phyloP scores from a whole-genome alignment of 1,140 invertebrate species.

The Philotrypesis tridentata region DNA sequence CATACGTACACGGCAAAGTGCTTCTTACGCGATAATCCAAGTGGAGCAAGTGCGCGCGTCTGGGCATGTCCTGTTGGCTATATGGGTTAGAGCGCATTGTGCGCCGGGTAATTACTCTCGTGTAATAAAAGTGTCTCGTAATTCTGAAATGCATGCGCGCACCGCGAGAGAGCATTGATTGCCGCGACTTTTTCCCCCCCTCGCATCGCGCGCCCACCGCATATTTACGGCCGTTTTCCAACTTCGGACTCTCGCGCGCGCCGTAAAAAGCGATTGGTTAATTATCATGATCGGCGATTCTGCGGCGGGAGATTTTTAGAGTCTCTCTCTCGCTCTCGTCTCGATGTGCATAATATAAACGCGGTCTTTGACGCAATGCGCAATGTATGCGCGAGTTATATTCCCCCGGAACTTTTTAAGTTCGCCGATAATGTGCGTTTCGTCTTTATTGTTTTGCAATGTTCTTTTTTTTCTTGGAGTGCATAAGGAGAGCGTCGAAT shows the following conservation, averaged over 20 bases:
- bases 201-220: background rate
- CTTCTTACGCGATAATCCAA: background rate
- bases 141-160: background rate
- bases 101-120: background rate
- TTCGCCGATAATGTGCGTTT: too few relatives aligned
- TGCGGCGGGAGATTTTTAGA: too few relatives aligned
- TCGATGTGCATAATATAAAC: too few relatives aligned
- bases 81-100: background rate
- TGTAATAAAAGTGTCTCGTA: slow-evolving; percentile 1
- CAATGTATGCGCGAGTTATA: too few relatives aligned
- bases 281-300: background rate
- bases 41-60: slow-evolving; percentile 14
- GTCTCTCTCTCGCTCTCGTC: too few relatives aligned
- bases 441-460: too few relatives aligned
- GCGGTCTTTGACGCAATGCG: too few relatives aligned
- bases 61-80: background rate
- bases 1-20: background rate
- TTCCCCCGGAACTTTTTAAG: too few relatives aligned
- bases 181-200: background rate
- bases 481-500: too few relatives aligned
- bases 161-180: background rate
- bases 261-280: background rate
- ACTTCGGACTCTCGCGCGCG: background rate
- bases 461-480: too few relatives aligned
- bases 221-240: background rate